A percentile compares a stretch with the other conserved stretches of the same genome.
phyloP scores from a whole-genome alignment of 2,113 vertebrate species.

The Rallus limicola region DNA sequence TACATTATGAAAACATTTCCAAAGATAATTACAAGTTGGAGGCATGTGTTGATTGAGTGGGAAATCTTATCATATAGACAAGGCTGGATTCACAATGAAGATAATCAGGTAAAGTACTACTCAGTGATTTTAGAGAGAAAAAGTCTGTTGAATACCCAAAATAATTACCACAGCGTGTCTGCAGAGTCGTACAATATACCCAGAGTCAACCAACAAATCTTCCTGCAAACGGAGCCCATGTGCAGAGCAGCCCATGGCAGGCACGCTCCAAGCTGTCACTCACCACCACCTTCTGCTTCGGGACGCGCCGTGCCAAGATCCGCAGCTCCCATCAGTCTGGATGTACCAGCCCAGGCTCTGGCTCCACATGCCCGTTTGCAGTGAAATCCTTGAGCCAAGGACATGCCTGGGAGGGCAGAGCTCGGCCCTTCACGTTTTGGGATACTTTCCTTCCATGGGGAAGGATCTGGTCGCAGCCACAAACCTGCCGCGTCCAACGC shows the following conservation, averaged over 20 bases:
- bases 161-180: not conserved
- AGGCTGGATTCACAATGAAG: not conserved
- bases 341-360: not conserved
- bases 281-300: not conserved
- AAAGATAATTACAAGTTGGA: slow-evolving; percentile 52
- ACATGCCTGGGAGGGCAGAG: not conserved
- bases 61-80: not conserved
- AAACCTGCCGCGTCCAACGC: not conserved
- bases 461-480: not conserved
- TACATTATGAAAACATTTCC: slow-evolving; percentile 22
- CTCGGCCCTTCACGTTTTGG: not conserved
- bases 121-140: not conserved
- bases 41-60: slow-evolving; percentile 41
- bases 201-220: not conserved
- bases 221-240: not conserved
- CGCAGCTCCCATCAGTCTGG: not conserved
- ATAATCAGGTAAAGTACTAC: not conserved
- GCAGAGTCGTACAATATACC: not conserved
- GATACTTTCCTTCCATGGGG: not conserved
- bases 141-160: not conserved
- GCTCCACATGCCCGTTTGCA: not conserved
- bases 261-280: not conserved
- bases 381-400: not conserved
- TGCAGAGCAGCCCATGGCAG: not conserved
- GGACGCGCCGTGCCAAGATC: not conserved